phyloP scores from a whole-genome alignment of 1,140 invertebrate genomes.

The Homalodisca vitripennis region DNA sequence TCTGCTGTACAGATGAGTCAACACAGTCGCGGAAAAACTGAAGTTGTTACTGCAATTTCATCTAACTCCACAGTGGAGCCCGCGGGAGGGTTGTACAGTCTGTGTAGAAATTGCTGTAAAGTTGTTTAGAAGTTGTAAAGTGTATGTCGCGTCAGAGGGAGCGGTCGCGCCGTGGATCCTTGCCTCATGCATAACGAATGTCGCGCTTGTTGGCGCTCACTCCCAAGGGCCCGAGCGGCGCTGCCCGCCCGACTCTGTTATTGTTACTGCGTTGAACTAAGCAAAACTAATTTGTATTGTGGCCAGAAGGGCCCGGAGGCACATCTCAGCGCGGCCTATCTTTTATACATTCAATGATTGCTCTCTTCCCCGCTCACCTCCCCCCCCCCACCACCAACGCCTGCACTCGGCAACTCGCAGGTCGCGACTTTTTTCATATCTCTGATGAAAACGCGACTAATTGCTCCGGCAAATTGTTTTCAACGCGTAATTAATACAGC shows the following conservation, averaged over 20 bases:
- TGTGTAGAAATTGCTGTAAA: too few species aligned
- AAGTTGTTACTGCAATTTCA: too few species aligned
- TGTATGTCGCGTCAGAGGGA: background rate
- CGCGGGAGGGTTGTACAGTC: too few species aligned
- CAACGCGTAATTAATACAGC: constrained; percentile 8
- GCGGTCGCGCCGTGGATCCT: background rate
- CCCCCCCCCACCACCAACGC: background rate
- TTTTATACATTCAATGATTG: constrained; percentile 24
- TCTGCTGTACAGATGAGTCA: too few species aligned
- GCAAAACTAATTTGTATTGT: constrained; percentile 34
- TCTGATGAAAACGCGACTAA: constrained; percentile 23
- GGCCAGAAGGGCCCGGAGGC: background rate
- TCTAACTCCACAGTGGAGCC: too few species aligned
- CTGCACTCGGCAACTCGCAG: too few species aligned
- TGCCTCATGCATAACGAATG: constrained; percentile 20
- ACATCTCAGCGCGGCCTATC: constrained; percentile 12
- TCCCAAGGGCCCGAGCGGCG: background rate
- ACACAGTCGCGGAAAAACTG: too few species aligned
- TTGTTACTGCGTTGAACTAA: constrained; percentile 33
- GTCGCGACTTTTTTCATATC: constrained; percentile 23
- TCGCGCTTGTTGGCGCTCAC: background rate
- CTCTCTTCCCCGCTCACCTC: background rate
- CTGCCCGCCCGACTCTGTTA: too few species aligned
- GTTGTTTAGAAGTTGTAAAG: too few species aligned
- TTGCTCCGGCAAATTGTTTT: constrained; percentile 14